These are phyloP conservation scores for Nyctereutes procyonoides DNA, from an alignment of 2,113 vertebrate species.

Conservation along the genomic window DNA sequence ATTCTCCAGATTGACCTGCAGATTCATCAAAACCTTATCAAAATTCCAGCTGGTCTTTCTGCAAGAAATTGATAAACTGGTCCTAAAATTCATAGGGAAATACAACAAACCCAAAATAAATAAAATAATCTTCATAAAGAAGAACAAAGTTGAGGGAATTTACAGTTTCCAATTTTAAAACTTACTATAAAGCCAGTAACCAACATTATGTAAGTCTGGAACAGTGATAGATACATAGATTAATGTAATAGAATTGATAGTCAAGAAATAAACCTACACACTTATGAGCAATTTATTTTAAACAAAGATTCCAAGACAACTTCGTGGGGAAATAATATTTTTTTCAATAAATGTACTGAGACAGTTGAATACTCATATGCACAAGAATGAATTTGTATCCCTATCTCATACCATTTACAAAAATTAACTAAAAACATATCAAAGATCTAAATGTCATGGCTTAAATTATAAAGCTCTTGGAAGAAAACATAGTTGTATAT, in stretches of 20 bases:
- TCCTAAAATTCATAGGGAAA: not conserved
- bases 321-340: not conserved
- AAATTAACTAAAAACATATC: not conserved
- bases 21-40: not conserved
- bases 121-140: not conserved
- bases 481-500: not conserved
- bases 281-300: not conserved
- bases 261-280: not conserved
- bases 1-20: not conserved
- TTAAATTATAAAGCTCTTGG: not conserved
- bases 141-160: not conserved
- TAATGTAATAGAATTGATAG: not conserved
- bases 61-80: not conserved
- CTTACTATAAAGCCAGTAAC: not conserved
- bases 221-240: not conserved
- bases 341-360: not conserved
- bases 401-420: not conserved
- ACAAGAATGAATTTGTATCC: not conserved
- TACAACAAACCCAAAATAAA: not conserved
- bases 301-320: not conserved
- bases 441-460: not conserved
- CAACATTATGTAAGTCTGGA: not conserved
- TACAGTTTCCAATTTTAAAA: not conserved
- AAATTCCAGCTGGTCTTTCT: not conserved
- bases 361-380: not conserved